These are phyloP conservation scores for Perccottus glenii DNA, from an alignment of 2,113 vertebrate species.

Conservation along the genomic window DNA sequence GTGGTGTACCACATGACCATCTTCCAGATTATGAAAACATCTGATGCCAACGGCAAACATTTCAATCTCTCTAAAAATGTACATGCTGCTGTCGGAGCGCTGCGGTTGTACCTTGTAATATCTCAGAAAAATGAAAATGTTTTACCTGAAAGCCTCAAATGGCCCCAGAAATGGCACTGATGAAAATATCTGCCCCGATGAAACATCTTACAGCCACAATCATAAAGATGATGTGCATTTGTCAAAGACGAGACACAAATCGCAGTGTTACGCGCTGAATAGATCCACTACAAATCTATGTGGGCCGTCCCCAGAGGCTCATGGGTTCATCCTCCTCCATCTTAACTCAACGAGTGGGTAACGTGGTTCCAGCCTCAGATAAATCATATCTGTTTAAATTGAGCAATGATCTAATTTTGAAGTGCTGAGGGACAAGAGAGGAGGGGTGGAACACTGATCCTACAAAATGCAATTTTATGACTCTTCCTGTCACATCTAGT, in stretches of 20 bases:
- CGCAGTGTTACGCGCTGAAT: conserved; percentile 18
- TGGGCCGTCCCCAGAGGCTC: conserved; percentile 40
- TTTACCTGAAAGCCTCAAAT: conserved; percentile 36
- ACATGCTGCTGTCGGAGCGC: conserved; percentile 7
- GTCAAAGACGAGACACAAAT: conserved; percentile 42
- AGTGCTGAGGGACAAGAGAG: conserved; percentile 62
- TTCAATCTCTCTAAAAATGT: conserved; percentile 38
- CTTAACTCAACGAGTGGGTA: conserved; percentile 49
- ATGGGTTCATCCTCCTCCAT: conserved; percentile 44
- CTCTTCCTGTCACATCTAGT: conserved; percentile 75
- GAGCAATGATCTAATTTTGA: conserved; percentile 70
- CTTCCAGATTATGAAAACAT: conserved; percentile 48
- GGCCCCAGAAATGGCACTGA: conserved; percentile 29
- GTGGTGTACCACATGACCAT: conserved; percentile 19
- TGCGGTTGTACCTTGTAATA: conserved; percentile 11
- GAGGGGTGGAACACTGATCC: conserved; percentile 59
- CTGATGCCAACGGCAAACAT: conserved; percentile 48
- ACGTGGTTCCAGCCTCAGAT: conserved; percentile 46
- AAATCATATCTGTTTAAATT: conserved; percentile 70
- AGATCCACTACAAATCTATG: conserved; percentile 31
- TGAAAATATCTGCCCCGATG: conserved; percentile 36
- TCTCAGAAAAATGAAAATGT: neutral
- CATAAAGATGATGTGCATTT: conserved; percentile 35
- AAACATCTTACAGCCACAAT: conserved; percentile 26
- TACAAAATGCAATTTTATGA: conserved; percentile 78